These are phyloP conservation scores for Noturus placidus DNA, from an alignment of 2,113 vertebrate species.

Conservation along the genomic window DNA sequence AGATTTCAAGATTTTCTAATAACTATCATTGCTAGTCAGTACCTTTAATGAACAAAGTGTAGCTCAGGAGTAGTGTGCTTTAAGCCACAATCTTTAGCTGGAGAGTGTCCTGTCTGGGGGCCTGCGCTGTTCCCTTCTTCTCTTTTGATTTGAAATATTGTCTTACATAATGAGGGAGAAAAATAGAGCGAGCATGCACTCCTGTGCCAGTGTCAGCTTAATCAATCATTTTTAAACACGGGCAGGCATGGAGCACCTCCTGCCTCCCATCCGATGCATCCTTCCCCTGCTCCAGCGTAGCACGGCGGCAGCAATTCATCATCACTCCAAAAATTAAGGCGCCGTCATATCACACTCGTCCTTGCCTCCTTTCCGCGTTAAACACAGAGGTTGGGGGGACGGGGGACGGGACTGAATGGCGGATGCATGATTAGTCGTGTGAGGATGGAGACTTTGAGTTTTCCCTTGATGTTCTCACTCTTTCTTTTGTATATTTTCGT, in stretches of 20 bases:
- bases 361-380: slow-evolving; percentile 66
- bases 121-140: slow-evolving; percentile 73
- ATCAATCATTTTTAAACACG: slow-evolving; percentile 85
- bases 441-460: slow-evolving; percentile 43
- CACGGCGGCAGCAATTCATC: slow-evolving; percentile 77
- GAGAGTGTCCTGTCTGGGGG: slow-evolving; percentile 70
- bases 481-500: slow-evolving; percentile 24
- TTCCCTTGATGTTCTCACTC: slow-evolving; percentile 42
- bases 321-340: slow-evolving; percentile 71
- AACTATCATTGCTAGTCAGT: neutral
- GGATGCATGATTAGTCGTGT: slow-evolving; percentile 39
- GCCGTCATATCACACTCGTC: slow-evolving; percentile 69
- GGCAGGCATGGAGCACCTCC: slow-evolving; percentile 69
- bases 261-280: slow-evolving; percentile 66
- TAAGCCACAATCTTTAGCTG: slow-evolving; percentile 66
- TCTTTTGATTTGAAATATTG: slow-evolving; percentile 78
- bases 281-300: slow-evolving; percentile 71
- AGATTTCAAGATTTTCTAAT: neutral
- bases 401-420: slow-evolving; percentile 25
- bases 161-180: slow-evolving; percentile 76
- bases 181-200: slow-evolving; percentile 72
- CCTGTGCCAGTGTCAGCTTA: slow-evolving; percentile 77
- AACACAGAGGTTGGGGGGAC: slow-evolving; percentile 47
- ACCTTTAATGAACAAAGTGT: neutral
- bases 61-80: slow-evolving; percentile 13